phyloP scores from a whole-genome alignment of 2,888 invertebrate species.

The Cynaeus angustus region DNA sequence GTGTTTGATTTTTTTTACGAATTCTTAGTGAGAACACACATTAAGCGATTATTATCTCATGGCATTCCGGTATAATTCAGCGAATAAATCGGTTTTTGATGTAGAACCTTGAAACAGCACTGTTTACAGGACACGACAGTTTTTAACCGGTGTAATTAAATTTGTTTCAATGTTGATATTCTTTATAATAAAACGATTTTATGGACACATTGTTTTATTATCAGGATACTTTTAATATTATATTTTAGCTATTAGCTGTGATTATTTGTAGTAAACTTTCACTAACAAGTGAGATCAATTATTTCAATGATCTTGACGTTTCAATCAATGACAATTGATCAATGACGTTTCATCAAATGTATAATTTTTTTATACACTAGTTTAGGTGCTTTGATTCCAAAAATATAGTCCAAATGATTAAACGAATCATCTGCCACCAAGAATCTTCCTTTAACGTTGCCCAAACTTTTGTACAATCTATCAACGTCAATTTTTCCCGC shows the following conservation, averaged over 20 bases:
- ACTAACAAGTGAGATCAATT: too few species aligned
- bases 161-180: constrained; percentile 2
- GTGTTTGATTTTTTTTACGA: constrained; percentile 12
- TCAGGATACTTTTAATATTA: too few species aligned
- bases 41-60: constrained; percentile 14
- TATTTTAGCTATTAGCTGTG: too few species aligned
- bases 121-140: constrained; percentile 18
- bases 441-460: constrained; percentile 58
- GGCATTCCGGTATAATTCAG: constrained; percentile 3
- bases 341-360: constrained; percentile 51
- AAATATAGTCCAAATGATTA: constrained; percentile 67
- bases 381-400: constrained; percentile 64
- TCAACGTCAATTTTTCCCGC: constrained; percentile 66
- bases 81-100: constrained; percentile 29
- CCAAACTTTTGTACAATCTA: constrained; percentile 63
- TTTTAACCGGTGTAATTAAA: constrained; percentile 11
- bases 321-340: too few species aligned
- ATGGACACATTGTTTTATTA: too few species aligned
- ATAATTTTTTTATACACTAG: constrained; percentile 63
- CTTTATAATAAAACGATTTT: neutral
- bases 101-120: constrained; percentile 23
- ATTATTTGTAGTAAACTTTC: too few species aligned
- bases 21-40: neutral
- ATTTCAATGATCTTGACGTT: too few species aligned
- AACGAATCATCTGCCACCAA: constrained; percentile 62